These are phyloP conservation scores for Amphimallon solstitiale DNA, from an alignment of 2,888 invertebrate species.

Conservation along the genomic window DNA sequence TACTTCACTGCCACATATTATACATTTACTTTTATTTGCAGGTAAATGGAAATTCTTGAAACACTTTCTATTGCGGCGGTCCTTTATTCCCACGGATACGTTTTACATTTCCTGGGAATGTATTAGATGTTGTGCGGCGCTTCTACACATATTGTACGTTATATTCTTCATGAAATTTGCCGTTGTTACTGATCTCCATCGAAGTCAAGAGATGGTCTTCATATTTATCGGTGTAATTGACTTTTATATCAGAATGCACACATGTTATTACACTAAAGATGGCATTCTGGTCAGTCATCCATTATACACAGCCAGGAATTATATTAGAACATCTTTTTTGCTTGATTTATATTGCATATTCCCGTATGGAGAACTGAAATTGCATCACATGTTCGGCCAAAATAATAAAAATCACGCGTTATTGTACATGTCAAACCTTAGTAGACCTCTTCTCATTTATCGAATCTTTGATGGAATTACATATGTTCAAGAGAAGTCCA, in stretches of 20 bases:
- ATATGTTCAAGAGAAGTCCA: slow-evolving; percentile 34
- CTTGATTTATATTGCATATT: slow-evolving; percentile 64
- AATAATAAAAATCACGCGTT: background rate
- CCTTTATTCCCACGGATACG: slow-evolving; percentile 37
- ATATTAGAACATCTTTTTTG: slow-evolving; percentile 62
- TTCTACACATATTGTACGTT: slow-evolving; percentile 20
- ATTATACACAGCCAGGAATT: slow-evolving; percentile 47
- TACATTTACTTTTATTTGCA: too few relatives aligned
- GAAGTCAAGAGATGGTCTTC: slow-evolving; percentile 16
- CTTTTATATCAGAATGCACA: slow-evolving; percentile 34
- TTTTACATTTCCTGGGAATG: slow-evolving; percentile 40
- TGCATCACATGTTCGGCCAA: slow-evolving; percentile 36
- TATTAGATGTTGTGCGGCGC: slow-evolving; percentile 19
- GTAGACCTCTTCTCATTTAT: slow-evolving; percentile 38
- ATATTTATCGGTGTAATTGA: slow-evolving; percentile 17
- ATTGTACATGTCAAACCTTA: slow-evolving; percentile 13
- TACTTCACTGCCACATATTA: too few relatives aligned
- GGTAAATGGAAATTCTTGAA: slow-evolving; percentile 37
- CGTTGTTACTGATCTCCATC: background rate
- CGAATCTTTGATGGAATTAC: slow-evolving; percentile 39
- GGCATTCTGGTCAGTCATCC: slow-evolving; percentile 36
- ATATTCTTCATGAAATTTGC: slow-evolving; percentile 21
- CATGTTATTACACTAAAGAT: slow-evolving; percentile 31
- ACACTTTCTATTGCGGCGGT: slow-evolving; percentile 33
- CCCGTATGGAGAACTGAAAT: slow-evolving; percentile 62